These are phyloP conservation scores for Cryptus armator DNA, from an alignment of 2,888 invertebrate species.

Conservation along the genomic window DNA sequence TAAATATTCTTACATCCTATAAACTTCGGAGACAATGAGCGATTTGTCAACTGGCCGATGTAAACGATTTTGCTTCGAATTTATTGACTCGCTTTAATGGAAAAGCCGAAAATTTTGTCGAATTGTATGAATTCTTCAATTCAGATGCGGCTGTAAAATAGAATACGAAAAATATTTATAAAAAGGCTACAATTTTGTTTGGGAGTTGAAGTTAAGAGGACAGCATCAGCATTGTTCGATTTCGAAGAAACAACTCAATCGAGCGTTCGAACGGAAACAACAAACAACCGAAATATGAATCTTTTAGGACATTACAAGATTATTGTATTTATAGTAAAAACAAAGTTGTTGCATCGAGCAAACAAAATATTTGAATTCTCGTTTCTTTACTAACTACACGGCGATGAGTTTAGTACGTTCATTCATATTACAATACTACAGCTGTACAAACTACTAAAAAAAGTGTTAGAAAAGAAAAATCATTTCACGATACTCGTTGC, in stretches of 20 bases:
- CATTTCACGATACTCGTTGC: conserved; percentile 23
- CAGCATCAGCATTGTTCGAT: conserved; percentile 69
- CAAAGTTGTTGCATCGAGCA: not conserved
- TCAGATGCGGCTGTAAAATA: conserved; percentile 42
- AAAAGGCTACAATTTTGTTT: conserved; percentile 48
- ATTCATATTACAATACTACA: conserved; percentile 37
- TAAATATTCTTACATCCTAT: not conserved
- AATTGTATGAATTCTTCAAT: conserved; percentile 27
- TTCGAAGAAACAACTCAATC: conserved; percentile 52
- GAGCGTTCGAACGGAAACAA: conserved; percentile 57
- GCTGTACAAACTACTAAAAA: conserved; percentile 38
- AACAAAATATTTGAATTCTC: not conserved
- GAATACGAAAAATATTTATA: conserved; percentile 42
- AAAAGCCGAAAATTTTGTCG: not conserved
- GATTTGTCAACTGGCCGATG: no score
- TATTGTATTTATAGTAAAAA: conserved; percentile 1
- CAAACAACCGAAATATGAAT: not conserved
- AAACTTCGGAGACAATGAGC: no score
- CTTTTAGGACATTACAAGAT: not conserved
- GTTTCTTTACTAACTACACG: not conserved
- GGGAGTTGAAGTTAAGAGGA: conserved; percentile 38
- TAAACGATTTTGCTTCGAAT: no score
- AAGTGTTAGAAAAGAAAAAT: not conserved
- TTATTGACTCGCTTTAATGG: no score
- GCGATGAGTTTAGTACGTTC: conserved; percentile 19